Evolutionary conservation across 2,888 invertebrate species (phyloP), one percentile per base, ranked within the genome.

Genomic region (Meiosimyza decipiens): DNA sequence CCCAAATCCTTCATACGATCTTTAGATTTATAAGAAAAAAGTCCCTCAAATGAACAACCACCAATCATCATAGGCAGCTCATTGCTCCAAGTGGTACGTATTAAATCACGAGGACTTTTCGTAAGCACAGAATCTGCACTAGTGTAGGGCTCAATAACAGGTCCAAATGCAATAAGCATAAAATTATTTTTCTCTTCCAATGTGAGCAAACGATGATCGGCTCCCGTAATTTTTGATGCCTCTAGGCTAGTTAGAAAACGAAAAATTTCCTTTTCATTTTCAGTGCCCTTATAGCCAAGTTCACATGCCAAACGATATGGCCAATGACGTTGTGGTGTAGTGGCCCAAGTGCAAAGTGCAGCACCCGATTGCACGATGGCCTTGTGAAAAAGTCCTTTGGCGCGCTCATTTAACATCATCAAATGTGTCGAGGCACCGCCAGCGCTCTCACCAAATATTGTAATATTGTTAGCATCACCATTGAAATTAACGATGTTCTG

Each of bases 361-460:
- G 80, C 79, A 7, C 87, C 87, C 6, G 86, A 87, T 77, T 84
- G 84, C 67, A 85, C 22, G 59, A 87, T 87, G 6, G 83, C 85
- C 74, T 85, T 87, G 70, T 86, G 85, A 52, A 87, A 88, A 1
- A 87, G 81, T 3, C 82, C 85, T 76, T 87, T 87, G 0, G 89
- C 81, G 79, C 88, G 84, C 11, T 88, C 88, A 0, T 89, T 88
- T 7, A 89, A 79, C 80, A 88, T 84, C 75, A 89, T 82, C 18
- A 86, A 86, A 77, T 89, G 88, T 0, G 86, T 84, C 3, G 88
- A 85, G 7, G 85, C 87, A 2, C 83, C 88, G 6, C 89, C 89
- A 13, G 89, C 89, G 77, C 89, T 89, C 76, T 89, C 88, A 0
- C 89, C 89, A 80, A 89, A 88, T n/a, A 89, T 79, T 0, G 89